phyloP scores from a whole-genome alignment of 2,797 vertebrate genomes.

The Lycodopsis pacificus region DNA sequence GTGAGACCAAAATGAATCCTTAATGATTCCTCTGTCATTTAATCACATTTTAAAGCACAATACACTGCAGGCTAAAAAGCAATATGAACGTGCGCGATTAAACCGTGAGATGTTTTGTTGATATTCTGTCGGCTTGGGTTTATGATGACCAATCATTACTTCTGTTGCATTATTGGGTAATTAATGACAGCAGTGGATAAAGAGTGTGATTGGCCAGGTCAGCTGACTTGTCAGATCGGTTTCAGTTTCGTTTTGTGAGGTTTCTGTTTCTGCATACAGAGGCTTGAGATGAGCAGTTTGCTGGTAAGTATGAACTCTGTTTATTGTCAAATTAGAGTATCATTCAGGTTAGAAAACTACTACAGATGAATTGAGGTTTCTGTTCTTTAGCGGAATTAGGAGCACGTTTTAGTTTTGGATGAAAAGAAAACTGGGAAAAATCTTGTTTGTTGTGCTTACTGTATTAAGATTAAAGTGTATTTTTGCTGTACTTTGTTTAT shows the following conservation, averaged over 20 bases:
- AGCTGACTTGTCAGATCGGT: neutral
- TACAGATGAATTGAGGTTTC: neutral
- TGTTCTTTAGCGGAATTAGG: neutral
- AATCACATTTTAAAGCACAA: slow-evolving; percentile 3
- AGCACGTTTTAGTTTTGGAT: slow-evolving; percentile 33
- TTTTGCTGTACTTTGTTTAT: slow-evolving; percentile 21
- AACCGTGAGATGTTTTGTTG: neutral
- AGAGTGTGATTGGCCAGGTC: neutral
- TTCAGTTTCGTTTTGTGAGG: slow-evolving; percentile 33
- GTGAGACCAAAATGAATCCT: neutral
- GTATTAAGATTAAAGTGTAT: slow-evolving; percentile 16
- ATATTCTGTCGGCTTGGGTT: neutral
- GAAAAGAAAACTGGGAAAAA: neutral
- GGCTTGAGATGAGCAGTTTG: neutral
- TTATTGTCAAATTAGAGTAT: slow-evolving; percentile 9
- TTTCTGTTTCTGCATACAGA: slow-evolving; percentile 36
- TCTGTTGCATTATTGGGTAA: slow-evolving; percentile 7
- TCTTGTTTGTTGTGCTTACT: neutral
- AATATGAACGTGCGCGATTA: neutral
- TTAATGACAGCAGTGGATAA: neutral
- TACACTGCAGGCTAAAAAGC: slow-evolving; percentile 29
- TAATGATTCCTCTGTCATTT: neutral
- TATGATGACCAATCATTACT: slow-evolving; percentile 9
- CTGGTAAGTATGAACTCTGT: neutral
- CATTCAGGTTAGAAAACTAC: neutral